Percentiles rank a stretch among this genome's conserved stretches.
phyloP scores from a whole-genome alignment of 2,797 vertebrate genomes.

The Acipenser ruthenus region DNA sequence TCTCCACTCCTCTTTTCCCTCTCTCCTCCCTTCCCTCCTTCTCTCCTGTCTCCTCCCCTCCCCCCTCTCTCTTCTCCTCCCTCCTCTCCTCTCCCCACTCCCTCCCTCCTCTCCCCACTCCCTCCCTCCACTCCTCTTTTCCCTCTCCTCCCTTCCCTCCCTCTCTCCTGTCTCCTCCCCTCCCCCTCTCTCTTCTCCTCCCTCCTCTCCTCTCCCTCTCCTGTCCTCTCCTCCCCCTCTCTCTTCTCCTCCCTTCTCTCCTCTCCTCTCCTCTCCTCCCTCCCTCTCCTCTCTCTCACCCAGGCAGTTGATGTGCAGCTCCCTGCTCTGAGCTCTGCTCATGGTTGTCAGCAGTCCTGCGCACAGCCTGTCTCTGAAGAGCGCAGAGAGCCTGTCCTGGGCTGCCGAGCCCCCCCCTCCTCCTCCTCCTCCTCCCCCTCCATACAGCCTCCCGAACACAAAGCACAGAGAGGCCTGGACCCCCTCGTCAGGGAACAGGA shows the following conservation, averaged over 20 bases:
- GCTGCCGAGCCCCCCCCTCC: slow-evolving; percentile 22
- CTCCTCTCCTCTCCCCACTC: no score
- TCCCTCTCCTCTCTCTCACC: slow-evolving; percentile 59
- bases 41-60: no score
- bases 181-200: no score
- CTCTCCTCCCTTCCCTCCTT: no score
- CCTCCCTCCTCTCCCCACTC: no score
- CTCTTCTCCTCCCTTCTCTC: not conserved
- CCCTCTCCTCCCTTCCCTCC: no score
- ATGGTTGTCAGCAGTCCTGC: slow-evolving; percentile 67
- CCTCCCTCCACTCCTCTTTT: no score
- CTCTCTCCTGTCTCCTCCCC: no score
- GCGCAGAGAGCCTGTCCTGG: slow-evolving; percentile 52
- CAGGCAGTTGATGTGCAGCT: slow-evolving; percentile 76
- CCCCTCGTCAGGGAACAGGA: slow-evolving; percentile 69
- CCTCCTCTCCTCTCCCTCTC: no score
- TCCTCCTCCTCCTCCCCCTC: slow-evolving; percentile 21
- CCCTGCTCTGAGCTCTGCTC: slow-evolving; percentile 59
- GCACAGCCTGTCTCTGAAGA: slow-evolving; percentile 76
- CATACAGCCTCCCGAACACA: slow-evolving; percentile 71
- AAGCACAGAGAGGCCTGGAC: slow-evolving; percentile 74
- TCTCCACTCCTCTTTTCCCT: no score
- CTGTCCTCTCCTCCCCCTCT: no score
- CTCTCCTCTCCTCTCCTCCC: not conserved
- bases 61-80: no score